A percentile compares a stretch with the other conserved stretches of the same genome.
Evolutionary conservation across 2,888 invertebrate genomes (phyloP).

Genomic region (Acheta domesticus): DNA sequence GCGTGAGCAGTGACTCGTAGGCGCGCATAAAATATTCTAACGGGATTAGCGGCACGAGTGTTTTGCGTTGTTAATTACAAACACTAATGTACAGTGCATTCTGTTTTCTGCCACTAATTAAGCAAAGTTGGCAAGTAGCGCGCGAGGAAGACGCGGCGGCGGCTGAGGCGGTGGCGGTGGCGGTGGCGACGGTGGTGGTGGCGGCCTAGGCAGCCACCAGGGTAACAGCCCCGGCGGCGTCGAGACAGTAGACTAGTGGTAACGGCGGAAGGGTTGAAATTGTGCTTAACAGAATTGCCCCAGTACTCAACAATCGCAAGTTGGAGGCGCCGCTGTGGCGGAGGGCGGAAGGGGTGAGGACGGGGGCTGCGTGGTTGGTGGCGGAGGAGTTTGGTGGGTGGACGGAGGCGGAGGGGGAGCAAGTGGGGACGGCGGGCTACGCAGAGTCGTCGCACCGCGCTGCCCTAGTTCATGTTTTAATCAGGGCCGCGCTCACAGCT

Average conservation of each 20-base stretch:
- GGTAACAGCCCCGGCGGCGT: not conserved
- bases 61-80: conserved; percentile 18
- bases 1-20: conserved; percentile 1
- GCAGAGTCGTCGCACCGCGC: not conserved
- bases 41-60: conserved; percentile 18
- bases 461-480: not conserved
- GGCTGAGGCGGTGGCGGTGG: not conserved
- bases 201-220: not conserved
- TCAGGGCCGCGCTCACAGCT: not conserved
- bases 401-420: not conserved
- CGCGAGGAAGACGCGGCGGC: not conserved
- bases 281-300: not conserved
- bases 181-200: not conserved
- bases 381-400: not conserved
- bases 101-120: conserved; percentile 6
- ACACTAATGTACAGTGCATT: conserved; percentile 18
- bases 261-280: not conserved
- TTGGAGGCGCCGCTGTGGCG: not conserved
- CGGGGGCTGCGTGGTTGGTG: not conserved
- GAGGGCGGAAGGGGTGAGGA: not conserved
- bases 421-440: too few species aligned
- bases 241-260: not conserved
- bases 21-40: conserved; percentile 18
- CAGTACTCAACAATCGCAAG: conserved; percentile 6
- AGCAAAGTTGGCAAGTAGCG: conserved; percentile 18